These are phyloP conservation scores for Emys orbicularis DNA, from an alignment of 2,797 vertebrate species.

Conservation along the genomic window DNA sequence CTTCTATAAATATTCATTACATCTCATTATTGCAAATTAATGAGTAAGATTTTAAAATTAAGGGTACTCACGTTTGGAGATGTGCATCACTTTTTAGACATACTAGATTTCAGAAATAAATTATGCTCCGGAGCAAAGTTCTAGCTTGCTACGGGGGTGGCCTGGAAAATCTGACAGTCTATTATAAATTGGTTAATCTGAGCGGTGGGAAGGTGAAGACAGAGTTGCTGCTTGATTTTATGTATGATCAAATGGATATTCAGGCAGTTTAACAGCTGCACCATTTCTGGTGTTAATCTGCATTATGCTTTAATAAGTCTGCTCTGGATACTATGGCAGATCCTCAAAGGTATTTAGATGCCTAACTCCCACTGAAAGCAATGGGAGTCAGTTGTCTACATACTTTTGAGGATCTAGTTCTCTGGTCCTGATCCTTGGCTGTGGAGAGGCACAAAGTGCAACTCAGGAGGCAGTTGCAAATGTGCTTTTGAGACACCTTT, in stretches of 20 bases:
- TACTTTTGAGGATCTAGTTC: not conserved
- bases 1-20: slow-evolving; percentile 83
- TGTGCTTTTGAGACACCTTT: not conserved
- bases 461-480: not conserved
- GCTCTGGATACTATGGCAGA: not conserved
- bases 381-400: not conserved
- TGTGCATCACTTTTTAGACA: slow-evolving; percentile 59
- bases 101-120: slow-evolving; percentile 58
- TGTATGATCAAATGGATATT: not conserved
- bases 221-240: not conserved
- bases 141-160: slow-evolving; percentile 25
- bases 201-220: not conserved
- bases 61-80: slow-evolving; percentile 56
- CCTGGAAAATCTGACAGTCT: not conserved
- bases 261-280: not conserved
- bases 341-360: not conserved
- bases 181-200: not conserved
- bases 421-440: not conserved
- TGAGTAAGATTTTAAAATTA: slow-evolving; percentile 75
- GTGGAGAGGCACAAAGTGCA: not conserved
- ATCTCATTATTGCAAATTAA: slow-evolving; percentile 79
- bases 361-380: not conserved
- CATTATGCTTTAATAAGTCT: not conserved
- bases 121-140: slow-evolving; percentile 35
- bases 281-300: not conserved